Base-by-base conservation (phyloP, 2,113 vertebrate species). In the Corydoras sp. region DNA sequence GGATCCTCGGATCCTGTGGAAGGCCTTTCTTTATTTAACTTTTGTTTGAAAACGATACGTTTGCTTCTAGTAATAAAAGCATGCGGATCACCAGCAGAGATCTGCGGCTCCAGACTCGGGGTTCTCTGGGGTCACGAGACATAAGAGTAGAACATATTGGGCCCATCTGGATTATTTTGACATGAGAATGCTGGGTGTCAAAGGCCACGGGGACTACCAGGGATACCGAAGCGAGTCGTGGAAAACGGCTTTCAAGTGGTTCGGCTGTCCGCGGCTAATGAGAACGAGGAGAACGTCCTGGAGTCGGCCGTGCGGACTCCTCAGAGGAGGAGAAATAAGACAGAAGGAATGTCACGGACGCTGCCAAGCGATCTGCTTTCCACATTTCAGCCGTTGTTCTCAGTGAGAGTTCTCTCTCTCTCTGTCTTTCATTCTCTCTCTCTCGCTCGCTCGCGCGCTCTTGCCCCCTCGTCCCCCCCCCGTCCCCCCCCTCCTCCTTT, bases 311-410 rank as follows among this genome's bases (percentile, higher is more conserved):
- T 55, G 30, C 24, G 29, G 12, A 35, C 48, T 24, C 55, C 24
- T 58, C 55, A 14, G 59, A 51, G 64, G 32, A 58, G 58, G 29
- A 64, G 15, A 14, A 62, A 43, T 35, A 58, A 68, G 69, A 54
- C 71, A 53, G 53, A 29, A 68, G 65, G 70, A 69, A 72, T 77
- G 75, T 72, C 53, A 62, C 32, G n/a, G 6, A 14, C 35, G 58
- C 64, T 60, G 64, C 70, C 70, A 77, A 59, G 10, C 30, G 59
- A 68, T 63, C 75, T 72, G 65, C 65, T 72, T 69, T 73, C 62
- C 68, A 61, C 49, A 30, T 76, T 56, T 68, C 65, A 55, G 50
- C 30, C 65, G 62, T 62, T 13, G 4, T 15, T 58, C 61, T 29
- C 29, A 30, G 12, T 32, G 53, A 31, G 35, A 12, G 59, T 7